phyloP scores from a whole-genome alignment of 64 coral and sea anemone genomes.

The Dendronephthya gigantea region DNA sequence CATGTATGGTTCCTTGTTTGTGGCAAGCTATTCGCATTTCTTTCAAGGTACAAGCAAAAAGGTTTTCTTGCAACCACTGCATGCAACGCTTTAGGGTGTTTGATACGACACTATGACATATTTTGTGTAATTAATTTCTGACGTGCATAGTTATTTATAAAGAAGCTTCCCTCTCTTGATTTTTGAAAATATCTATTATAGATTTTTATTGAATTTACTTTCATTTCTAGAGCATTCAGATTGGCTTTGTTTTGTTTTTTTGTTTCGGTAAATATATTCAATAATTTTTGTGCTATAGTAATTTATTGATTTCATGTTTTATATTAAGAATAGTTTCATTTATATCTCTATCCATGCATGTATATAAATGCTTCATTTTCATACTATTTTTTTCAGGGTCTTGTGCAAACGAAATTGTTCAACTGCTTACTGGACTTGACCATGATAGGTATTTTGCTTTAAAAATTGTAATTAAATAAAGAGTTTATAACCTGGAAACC shows the following conservation, averaged over 20 bases:
- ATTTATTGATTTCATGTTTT: too few relatives aligned
- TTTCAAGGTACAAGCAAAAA: not conserved
- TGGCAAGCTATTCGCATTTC: not conserved
- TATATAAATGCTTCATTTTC: not conserved
- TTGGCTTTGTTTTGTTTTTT: not conserved
- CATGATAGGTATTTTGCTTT: not conserved
- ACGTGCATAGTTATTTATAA: too few relatives aligned
- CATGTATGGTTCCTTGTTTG: not conserved
- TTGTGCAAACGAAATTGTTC: not conserved
- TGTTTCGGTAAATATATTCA: not conserved
- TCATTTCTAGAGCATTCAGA: not conserved
- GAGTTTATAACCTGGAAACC: too few relatives aligned
- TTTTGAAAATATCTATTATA: too few relatives aligned
- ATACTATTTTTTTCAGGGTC: not conserved
- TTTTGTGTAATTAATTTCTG: too few relatives aligned
- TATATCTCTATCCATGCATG: too few relatives aligned
- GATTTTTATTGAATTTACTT: not conserved
- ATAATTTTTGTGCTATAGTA: not conserved
- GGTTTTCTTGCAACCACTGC: too few relatives aligned
- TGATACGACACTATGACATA: too few relatives aligned
- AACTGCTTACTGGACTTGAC: not conserved
- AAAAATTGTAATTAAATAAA: too few relatives aligned
- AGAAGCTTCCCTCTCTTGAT: too few relatives aligned
- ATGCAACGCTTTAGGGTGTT: too few relatives aligned
- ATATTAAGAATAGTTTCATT: too few relatives aligned